Evolutionary conservation across 2,113 vertebrate genomes (phyloP), one percentile per base, ranked within the genome.

Genomic region (Scomber scombrus): DNA sequence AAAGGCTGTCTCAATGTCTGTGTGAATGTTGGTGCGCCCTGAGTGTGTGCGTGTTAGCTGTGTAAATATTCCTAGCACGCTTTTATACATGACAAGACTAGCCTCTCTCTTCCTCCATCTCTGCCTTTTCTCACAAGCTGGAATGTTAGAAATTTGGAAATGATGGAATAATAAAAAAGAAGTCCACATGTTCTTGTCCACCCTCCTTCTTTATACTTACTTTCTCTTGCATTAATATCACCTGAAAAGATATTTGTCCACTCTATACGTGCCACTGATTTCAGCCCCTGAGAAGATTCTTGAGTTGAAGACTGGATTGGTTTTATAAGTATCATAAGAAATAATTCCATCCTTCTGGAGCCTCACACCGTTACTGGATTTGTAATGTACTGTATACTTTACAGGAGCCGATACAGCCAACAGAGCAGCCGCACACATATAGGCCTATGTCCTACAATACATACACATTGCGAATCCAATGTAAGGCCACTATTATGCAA

Each of bases 141-240:
- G 81, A 91, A 89, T 85, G 78, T 87, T 88, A 68, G 83, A 84
- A 87, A 86, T 81, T 78, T 84, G 81, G 71, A 81, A 40, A 58
- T 46, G 77, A 83, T 52, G 50, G 55, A 73, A 82, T 66, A 68
- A 79, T 82, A 71, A 63, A 40, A 40, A 40, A 84, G 54, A 51
- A 90, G 93, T 94, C 89, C 84, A 93, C 92, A 92, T 70, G 71
- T 91, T 80, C 75, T 72, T 14, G 62, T 89, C 67, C 78, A 69
- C 21, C 34, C 63, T 82, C 64, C 47, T 79, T 68, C 52, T 76
- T 71, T 43, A 2, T 26, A 26, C 23, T 26, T 26, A 26, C 58
- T 71, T 75, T 89, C 16, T 77, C 73, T 76, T 81, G 47, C 79
- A 88, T 65, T 73, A 65, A 51, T 73, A 77, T 75, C 51, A 57